Base-by-base conservation (phyloP, 2,888 invertebrate species). In the Pristionchus japonicus region DNA sequence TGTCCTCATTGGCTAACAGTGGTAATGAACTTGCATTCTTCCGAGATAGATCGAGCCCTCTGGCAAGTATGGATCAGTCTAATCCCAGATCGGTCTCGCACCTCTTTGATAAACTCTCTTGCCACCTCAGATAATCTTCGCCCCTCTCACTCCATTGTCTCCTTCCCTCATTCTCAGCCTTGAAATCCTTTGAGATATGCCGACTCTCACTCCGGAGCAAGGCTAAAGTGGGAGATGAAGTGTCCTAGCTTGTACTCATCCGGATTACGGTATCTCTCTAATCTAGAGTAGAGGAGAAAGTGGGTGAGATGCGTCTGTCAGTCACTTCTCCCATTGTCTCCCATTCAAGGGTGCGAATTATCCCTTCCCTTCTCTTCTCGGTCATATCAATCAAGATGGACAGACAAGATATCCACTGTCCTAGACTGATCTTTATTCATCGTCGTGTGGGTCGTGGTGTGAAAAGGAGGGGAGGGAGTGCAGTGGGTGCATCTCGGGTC, bases 351-450 rank as follows among this genome's bases (percentile, higher is more conserved):
- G 47, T 77, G 43, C 77, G 43, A 77, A 77, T 77, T 77, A 77
- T 77, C 77, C 77, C 77, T 47, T 77, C 77, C 20, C 43, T n/a
- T n/a, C 47, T 40, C 43, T 43, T 77, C 77, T 47, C 77, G 43
- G 77, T 77, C 77, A 77, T 20, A 77, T 77, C 77, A 77, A 77
- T 77, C 77, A 77, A 77, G 77, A 77, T 47, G 47, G 43, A 27
- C 40, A 37, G 70, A 27, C 23, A 3, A 40, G 74, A 74, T 74
- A 74, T 37, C 23, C 77, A 77, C 11, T 27, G 77, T 77, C 77
- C 77, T 47, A 77, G 77, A 77, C 77, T 77, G 13, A 77, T 77
- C 77, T 77, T 77, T 77, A 77, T 77, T 77, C 77, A 77, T 77
- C 47, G 77, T 77, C 77, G 43, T 77, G 47, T 27, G 77, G 43